phyloP scores from a whole-genome alignment of 2,113 vertebrate species.

The Pluvianellus socialis region DNA sequence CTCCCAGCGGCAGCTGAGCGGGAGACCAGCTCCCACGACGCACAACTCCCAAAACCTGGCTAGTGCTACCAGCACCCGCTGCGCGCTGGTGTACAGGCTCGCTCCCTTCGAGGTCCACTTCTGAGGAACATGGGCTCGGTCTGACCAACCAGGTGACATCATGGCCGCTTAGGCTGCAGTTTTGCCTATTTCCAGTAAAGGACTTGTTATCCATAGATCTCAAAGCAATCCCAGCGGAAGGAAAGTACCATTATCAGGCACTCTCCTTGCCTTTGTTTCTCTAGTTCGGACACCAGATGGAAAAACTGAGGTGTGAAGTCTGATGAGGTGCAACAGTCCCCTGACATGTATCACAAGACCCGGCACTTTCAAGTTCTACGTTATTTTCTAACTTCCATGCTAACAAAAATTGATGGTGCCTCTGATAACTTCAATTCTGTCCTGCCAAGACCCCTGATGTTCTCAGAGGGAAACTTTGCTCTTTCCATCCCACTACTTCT shows the following conservation, averaged over 20 bases:
- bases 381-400: background rate
- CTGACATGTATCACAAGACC: accelerated
- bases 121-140: accelerated
- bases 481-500: background rate
- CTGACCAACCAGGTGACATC: background rate
- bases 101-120: background rate
- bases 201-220: background rate
- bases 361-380: background rate
- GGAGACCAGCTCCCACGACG: accelerated
- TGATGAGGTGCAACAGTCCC: background rate
- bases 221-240: background rate
- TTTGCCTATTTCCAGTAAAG: background rate
- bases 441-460: background rate
- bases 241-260: background rate
- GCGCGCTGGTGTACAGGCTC: accelerated
- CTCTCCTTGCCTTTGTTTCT: background rate
- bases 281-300: background rate
- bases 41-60: background rate
- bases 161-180: background rate
- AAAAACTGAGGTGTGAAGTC: background rate
- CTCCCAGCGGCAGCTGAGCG: background rate
- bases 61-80: background rate
- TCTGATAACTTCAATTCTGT: background rate
- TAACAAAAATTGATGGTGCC: background rate
- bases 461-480: background rate